phyloP scores from a whole-genome alignment of 2,113 vertebrate species.

The Seriola quinqueradiata region DNA sequence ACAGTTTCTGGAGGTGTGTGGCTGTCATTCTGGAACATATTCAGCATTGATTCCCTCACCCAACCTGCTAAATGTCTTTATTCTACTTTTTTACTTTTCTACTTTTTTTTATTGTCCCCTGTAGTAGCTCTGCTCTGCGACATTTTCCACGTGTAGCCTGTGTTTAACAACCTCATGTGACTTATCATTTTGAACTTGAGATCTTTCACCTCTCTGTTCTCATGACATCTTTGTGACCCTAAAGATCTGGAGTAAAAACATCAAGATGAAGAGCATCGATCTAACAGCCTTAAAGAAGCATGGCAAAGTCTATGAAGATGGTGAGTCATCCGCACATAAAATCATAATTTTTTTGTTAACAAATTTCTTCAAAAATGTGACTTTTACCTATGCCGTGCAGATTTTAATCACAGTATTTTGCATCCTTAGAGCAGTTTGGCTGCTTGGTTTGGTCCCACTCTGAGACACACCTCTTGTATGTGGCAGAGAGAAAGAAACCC shows the following conservation, averaged over 20 bases:
- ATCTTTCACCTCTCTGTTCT: neutral
- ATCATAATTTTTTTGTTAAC: neutral
- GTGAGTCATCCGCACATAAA: slow-evolving; percentile 78
- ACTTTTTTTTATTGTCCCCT: neutral
- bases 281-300: slow-evolving; percentile 93
- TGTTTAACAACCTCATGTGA: neutral
- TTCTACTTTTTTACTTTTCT: neutral
- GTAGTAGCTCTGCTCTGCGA: neutral
- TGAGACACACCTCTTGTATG: slow-evolving; percentile 96
- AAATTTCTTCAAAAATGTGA: neutral
- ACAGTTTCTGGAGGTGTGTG: slow-evolving; percentile 93
- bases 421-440: slow-evolving; percentile 91
- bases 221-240: neutral
- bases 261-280: slow-evolving; percentile 93
- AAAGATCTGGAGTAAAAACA: slow-evolving; percentile 95
- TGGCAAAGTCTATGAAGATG: slow-evolving; percentile 92
- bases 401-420: slow-evolving; percentile 1
- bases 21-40: neutral
- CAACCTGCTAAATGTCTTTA: rapidly evolving
- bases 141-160: neutral
- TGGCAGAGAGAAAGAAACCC: slow-evolving; percentile 95
- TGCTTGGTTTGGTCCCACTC: slow-evolving; percentile 98
- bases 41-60: neutral
- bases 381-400: neutral
- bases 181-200: neutral